Conservation (phyloP, 92 coral and sea anemone genomes). For the Epizoanthus illoricatus region DNA sequence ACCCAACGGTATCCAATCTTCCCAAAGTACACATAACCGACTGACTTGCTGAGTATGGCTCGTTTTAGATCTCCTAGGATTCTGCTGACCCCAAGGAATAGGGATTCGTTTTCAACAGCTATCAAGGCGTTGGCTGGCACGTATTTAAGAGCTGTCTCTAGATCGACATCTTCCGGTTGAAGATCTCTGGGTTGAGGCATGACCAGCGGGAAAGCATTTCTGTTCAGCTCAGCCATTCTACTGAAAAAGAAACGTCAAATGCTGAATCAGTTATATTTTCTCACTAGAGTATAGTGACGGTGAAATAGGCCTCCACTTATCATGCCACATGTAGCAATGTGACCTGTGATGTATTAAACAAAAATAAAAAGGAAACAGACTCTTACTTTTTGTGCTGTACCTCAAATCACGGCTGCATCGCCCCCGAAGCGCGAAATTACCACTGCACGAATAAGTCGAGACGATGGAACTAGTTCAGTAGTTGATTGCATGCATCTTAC, state of each 20-base stretch:
- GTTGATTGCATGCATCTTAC: too few species aligned
- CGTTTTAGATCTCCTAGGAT: slow-evolving; percentile 26
- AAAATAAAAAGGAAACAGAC: too few species aligned
- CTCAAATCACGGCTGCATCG: too few species aligned
- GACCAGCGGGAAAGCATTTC: neutral
- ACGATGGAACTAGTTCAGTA: too few species aligned
- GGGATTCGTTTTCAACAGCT: slow-evolving; percentile 20
- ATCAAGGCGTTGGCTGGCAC: slow-evolving; percentile 38
- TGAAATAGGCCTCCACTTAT: too few species aligned
- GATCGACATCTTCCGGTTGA: slow-evolving; percentile 7
- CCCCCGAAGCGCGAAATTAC: too few species aligned
- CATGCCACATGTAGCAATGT: too few species aligned
- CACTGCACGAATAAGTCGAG: too few species aligned
- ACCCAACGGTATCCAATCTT: slow-evolving; percentile 34
- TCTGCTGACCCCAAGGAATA: slow-evolving; percentile 24
- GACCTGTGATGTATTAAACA: too few species aligned
- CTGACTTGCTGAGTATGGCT: slow-evolving; percentile 19
- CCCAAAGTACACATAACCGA: slow-evolving; percentile 33
- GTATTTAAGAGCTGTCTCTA: slow-evolving; percentile 19
- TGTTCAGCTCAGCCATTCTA: neutral
- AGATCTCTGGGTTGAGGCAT: slow-evolving; percentile 23
- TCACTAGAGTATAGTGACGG: too few species aligned
- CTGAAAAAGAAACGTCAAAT: neutral
- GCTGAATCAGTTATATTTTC: neutral
- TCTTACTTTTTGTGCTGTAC: too few species aligned